Evolutionary conservation across 2,113 vertebrate species (phyloP), one percentile per base, ranked within the genome.

Genomic region (Plectropomus leopardus): DNA sequence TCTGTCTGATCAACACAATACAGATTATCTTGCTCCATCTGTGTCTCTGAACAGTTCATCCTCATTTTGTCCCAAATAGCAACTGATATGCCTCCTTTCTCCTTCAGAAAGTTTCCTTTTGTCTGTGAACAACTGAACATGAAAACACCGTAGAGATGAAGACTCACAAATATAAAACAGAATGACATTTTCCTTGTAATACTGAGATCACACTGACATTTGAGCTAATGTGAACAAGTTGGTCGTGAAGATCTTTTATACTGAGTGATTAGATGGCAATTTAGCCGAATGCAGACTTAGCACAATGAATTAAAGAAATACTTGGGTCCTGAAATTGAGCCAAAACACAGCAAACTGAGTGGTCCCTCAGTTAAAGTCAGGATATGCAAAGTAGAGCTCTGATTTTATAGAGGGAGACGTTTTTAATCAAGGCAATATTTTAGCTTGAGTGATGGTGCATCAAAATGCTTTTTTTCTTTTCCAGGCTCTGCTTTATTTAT

Each of bases 11-110:
- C 63, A 42, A 9, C 71, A 73, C 66, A 76, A 54, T 47, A 24
- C 69, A 53, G 32, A 58, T 81, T 17, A 75, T 80, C 53, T 81
- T 34, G 1, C 57, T 76, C 32, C 45, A 63, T 85, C 69, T 68
- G 69, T 4, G 53, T 58, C 58, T 59, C 40, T 23, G 69, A 81
- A 28, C 32, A 47, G 24, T 76, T 76, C 76, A 77, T 59, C 23
- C 36, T 54, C 51, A 72, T 48, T 86, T 80, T 80, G 66, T 80
- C 61, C 80, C 32, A 30, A 34, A 78, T 50, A 64, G 10, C 64
- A 61, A 28, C 59, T 24, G 59, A 61, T 73, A 30, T 21, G 24
- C 42, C 8, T 71, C 13, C 32, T 44, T 24, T 59, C 34, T 23
- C 23, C 53, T 59, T 51, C 30, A 32, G 51, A 70, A 64, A 34